Evolutionary conservation across 2,888 invertebrate genomes (phyloP).

Genomic region (Odontomyia ornata): DNA sequence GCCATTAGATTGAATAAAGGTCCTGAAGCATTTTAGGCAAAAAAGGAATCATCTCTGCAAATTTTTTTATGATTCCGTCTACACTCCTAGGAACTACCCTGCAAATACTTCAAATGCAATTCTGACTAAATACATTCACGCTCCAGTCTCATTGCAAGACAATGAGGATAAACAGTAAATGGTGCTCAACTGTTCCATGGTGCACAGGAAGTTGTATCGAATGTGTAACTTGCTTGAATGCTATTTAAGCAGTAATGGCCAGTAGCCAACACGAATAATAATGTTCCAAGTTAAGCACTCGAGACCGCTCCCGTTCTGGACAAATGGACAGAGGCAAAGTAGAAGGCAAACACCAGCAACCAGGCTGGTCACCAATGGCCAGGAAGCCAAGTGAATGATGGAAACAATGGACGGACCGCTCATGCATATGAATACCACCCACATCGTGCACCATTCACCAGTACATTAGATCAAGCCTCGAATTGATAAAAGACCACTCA

Average conservation of each 20-base stretch:
- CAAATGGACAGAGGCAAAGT: not conserved
- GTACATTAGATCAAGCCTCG: not conserved
- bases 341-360: no score
- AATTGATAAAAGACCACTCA: not conserved
- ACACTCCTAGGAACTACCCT: no score
- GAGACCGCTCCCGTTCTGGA: not conserved
- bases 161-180: no score
- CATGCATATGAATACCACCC: not conserved
- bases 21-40: no score
- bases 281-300: not conserved
- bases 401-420: not conserved
- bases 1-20: no score
- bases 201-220: constrained; percentile 32
- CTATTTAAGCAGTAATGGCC: constrained; percentile 26
- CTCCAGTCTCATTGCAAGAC: no score
- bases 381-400: not conserved
- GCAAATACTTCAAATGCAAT: no score
- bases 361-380: not conserved
- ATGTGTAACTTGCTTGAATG: not conserved
- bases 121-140: no score
- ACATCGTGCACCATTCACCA: not conserved
- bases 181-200: constrained; percentile 1
- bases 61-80: no score
- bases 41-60: no score
- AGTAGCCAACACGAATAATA: constrained; percentile 39